A percentile compares a stretch with the other conserved stretches of the same genome.
Conservation (phyloP, 1,140 invertebrate species). For the Pollicipes pollicipes region DNA sequence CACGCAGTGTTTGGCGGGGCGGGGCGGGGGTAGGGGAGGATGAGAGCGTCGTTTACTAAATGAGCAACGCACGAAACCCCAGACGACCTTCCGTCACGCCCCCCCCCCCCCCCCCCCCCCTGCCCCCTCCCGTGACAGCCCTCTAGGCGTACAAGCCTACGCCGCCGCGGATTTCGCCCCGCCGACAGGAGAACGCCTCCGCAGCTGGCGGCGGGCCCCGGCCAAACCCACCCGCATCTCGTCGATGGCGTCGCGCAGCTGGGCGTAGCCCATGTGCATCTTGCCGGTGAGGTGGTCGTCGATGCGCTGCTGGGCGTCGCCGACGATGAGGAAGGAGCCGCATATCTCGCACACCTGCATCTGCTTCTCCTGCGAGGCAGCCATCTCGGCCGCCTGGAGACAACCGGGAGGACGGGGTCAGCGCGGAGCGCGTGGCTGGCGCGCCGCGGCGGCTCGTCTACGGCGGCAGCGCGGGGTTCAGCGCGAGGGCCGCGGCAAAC, state of each 20-base stretch:
- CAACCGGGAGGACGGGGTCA: slow-evolving; percentile 8
- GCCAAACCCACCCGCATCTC: slow-evolving; percentile 28
- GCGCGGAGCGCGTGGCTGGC: slow-evolving; percentile 13
- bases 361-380: slow-evolving; percentile 77
- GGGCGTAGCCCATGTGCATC: slow-evolving; percentile 82
- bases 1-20: no score
- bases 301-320: slow-evolving; percentile 87
- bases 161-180: neutral
- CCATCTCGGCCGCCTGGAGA: slow-evolving; percentile 56
- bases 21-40: no score
- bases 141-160: neutral
- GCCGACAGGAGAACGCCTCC: neutral
- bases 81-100: no score
- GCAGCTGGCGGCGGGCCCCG: no score
- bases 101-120: neutral
- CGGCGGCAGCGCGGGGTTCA: neutral
- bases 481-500: neutral
- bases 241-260: slow-evolving; percentile 44
- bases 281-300: slow-evolving; percentile 96
- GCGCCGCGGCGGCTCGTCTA: slow-evolving; percentile 1
- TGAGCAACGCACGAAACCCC: no score
- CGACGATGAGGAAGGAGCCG: slow-evolving; percentile 93
- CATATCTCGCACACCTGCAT: slow-evolving; percentile 99
- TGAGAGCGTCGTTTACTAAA: no score
- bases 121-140: neutral